A percentile compares a stretch with the other conserved stretches of the same genome.
Evolutionary conservation across 2,797 vertebrate species (phyloP).

Genomic region (Eleutherodactylus coqui): DNA sequence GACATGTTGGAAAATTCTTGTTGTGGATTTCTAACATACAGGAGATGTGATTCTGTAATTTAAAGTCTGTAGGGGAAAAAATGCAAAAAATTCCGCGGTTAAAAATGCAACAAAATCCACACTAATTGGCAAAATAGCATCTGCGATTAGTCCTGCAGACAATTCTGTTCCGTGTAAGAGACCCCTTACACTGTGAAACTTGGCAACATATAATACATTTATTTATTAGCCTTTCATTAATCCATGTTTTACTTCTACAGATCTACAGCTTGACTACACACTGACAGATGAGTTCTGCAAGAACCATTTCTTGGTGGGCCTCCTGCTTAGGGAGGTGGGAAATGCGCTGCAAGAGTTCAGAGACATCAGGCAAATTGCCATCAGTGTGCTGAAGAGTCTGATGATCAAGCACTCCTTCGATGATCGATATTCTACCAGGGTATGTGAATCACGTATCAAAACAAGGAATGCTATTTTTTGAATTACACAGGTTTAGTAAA

Average conservation of each 20-base stretch:
- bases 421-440: constrained; percentile 89
- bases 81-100: too few relatives aligned
- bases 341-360: constrained; percentile 90
- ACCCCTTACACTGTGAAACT: not conserved
- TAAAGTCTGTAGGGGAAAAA: too few relatives aligned
- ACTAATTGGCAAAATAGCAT: too few relatives aligned
- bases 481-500: not conserved
- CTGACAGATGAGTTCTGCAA: constrained; percentile 96
- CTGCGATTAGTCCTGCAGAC: too few relatives aligned
- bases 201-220: not conserved
- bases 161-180: too few relatives aligned
- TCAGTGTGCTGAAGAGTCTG: constrained; percentile 92
- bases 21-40: too few relatives aligned
- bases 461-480: not conserved
- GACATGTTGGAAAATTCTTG: too few relatives aligned
- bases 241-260: constrained; percentile 74
- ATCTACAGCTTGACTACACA: constrained; percentile 94
- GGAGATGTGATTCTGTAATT: too few relatives aligned
- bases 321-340: constrained; percentile 91
- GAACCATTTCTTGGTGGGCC: constrained; percentile 95
- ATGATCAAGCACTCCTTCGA: constrained; percentile 98
- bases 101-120: too few relatives aligned
- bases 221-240: constrained; percentile 35
- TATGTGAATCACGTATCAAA: constrained; percentile 70
- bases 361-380: constrained; percentile 89